These are phyloP conservation scores for Amblyjoppa fuscipennis DNA, from an alignment of 2,888 invertebrate genomes.

Conservation along the genomic window DNA sequence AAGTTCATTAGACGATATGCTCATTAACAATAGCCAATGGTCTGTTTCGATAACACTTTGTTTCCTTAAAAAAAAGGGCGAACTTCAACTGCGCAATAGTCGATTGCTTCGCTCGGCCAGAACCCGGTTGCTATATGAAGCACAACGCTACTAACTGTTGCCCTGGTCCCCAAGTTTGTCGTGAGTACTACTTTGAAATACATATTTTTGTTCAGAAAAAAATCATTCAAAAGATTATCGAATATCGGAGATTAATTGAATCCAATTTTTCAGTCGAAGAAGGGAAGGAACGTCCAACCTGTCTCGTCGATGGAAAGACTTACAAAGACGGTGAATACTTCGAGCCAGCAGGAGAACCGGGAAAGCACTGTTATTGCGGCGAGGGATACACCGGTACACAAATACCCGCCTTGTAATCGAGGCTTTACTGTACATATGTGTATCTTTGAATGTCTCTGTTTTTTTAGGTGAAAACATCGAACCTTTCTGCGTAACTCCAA, in stretches of 20 bases:
- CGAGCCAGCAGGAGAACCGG: conserved; percentile 65
- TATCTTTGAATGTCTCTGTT: not conserved
- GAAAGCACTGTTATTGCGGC: conserved; percentile 73
- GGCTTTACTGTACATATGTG: not conserved
- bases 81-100: conserved; percentile 74
- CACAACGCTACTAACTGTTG: conserved; percentile 69
- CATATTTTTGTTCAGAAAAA: conserved; percentile 1
- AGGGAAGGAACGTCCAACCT: conserved; percentile 70
- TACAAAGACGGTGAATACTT: conserved; percentile 79
- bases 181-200: conserved; percentile 71
- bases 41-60: not conserved
- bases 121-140: conserved; percentile 71
- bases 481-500: conserved; percentile 76
- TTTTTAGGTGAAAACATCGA: conserved; percentile 73
- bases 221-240: not conserved
- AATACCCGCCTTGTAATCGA: not conserved
- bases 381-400: conserved; percentile 71
- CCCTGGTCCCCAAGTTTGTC: conserved; percentile 71
- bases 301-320: conserved; percentile 76
- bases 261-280: conserved; percentile 68
- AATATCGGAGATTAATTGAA: not conserved
- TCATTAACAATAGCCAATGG: not conserved
- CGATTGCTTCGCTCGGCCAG: conserved; percentile 67
- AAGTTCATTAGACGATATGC: conserved; percentile 48
- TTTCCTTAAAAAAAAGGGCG: conserved; percentile 62